A percentile compares a stretch with the other conserved stretches of the same genome.
phyloP scores from a whole-genome alignment of 2,113 vertebrate genomes.

The Tiliqua scincoides region DNA sequence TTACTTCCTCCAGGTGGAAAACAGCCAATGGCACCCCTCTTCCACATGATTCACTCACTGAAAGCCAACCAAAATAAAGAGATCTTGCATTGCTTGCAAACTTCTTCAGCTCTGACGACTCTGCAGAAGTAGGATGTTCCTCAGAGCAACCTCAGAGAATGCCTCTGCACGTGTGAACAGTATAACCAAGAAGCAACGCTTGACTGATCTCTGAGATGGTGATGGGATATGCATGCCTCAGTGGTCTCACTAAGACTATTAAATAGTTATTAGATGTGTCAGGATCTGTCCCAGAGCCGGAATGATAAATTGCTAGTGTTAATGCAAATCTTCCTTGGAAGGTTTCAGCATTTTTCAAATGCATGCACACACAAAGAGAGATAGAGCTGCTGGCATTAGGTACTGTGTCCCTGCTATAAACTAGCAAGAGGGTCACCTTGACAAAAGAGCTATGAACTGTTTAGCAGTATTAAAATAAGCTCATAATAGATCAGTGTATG shows the following conservation, averaged over 20 bases:
- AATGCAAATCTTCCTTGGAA: not conserved
- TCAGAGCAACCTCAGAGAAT: not conserved
- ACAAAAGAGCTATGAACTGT: constrained; percentile 29
- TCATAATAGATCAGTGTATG: constrained; percentile 6
- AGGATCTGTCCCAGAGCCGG: not conserved
- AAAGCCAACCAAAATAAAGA: not conserved
- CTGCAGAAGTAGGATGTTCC: not conserved
- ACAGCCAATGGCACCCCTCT: no score
- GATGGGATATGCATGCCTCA: not conserved
- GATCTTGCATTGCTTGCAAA: not conserved
- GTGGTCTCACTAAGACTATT: not conserved
- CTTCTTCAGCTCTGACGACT: not conserved
- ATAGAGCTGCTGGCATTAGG: not conserved
- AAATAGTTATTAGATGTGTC: constrained; percentile 21
- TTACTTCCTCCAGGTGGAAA: no score
- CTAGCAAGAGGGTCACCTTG: constrained; percentile 10
- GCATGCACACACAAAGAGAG: not conserved
- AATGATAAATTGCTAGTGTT: constrained; percentile 1
- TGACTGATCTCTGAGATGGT: not conserved
- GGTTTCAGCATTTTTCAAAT: not conserved
- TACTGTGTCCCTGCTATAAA: not conserved
- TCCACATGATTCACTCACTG: not conserved
- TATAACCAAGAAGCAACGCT: not conserved
- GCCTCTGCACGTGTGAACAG: not conserved
- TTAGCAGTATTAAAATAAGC: constrained; percentile 30